Conservation (phyloP, 2,113 vertebrate genomes). For the Caretta caretta region DNA sequence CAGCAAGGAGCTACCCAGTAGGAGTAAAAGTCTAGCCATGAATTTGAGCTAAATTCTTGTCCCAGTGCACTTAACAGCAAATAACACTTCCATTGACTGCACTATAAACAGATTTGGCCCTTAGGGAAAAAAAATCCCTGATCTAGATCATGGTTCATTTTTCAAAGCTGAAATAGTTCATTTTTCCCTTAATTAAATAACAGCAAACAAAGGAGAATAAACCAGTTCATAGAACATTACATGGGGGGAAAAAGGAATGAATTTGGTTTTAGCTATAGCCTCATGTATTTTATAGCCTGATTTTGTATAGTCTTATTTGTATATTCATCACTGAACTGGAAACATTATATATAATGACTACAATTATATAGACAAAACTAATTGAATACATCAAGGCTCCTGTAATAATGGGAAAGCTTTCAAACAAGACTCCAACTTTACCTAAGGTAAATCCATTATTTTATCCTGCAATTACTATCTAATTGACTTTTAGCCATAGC, state of each 20-base stretch:
- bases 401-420: constrained; percentile 59
- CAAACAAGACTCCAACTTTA: constrained; percentile 63
- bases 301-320: constrained; percentile 34
- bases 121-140: too few relatives aligned
- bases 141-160: neutral
- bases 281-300: neutral
- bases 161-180: neutral
- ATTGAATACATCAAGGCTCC: constrained; percentile 61
- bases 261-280: constrained; percentile 3
- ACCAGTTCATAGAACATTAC: neutral
- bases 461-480: constrained; percentile 64
- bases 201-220: neutral
- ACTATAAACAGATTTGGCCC: neutral
- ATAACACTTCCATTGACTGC: neutral
- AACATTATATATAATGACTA: constrained; percentile 60
- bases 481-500: constrained; percentile 59
- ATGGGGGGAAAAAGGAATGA: neutral
- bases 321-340: constrained; percentile 39
- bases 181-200: too few relatives aligned
- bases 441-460: constrained; percentile 63
- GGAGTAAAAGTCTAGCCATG: neutral
- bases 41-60: neutral
- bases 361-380: constrained; percentile 62
- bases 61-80: neutral
- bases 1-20: neutral